Evolutionary conservation across 1,140 invertebrate genomes (phyloP), one percentile per base, ranked within the genome.

Genomic region (Eurosta solidaginis): DNA sequence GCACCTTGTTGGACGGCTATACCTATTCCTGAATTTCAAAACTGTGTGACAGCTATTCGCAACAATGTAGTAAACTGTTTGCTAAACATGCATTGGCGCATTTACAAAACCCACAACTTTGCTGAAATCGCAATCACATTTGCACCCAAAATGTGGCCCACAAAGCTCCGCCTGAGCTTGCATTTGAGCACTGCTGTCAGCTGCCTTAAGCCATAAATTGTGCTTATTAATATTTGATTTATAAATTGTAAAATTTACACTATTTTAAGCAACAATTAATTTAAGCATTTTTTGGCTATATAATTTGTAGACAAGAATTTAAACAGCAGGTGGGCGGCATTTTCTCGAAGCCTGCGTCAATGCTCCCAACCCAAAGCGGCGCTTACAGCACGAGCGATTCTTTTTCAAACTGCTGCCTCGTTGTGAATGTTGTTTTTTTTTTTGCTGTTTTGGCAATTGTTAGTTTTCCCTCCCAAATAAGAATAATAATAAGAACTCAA

Each of bases 191-290:
- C 29, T 22, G 22, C 59, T 68, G n/a, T n/a, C n/a, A 68, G 40
- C 22, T 68, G n/a, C 59, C 7, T 68, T 68, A 68, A 40, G 59
- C 59, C 59, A 68, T 68, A 68, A 68, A 68, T 40, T 68, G 59
- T 17, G 36, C 14, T 29, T 33, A 33, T 33, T 40, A 68, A 68
- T 68, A 68, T 68, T 68, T 68, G 20, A 68, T 68, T 68, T 40
- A 68, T 40, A 40, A 40, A 40, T 40, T 68, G 59, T n/a, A 68
- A 33, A 36, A 9, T 68, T 40, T 68, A 42, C 14, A 22, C 33
- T 68, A 68, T 68, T 68, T 68, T 40, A 40, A 68, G n/a, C 59
- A 68, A n/a, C 36, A 68, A 68, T 20, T 68, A 68, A 20, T 40
- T 40, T 17, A 68, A 42, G 59, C 59, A 20, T 68, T 68, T 33